Percentiles rank a stretch among this genome's conserved stretches.
Conservation (phyloP, 2,797 vertebrate species). For the Sorex maritimensis region DNA sequence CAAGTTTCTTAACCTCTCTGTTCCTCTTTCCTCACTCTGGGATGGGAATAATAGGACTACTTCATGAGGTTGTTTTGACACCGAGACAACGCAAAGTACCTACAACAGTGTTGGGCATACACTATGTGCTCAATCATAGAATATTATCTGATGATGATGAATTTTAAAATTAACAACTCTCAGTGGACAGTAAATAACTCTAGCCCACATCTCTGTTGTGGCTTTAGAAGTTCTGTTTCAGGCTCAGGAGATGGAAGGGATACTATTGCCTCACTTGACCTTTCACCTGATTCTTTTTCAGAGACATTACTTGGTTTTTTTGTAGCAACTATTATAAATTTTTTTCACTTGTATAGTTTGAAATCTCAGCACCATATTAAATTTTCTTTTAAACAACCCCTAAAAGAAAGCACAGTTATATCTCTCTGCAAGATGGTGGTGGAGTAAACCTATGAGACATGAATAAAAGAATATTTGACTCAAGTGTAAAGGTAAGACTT, state of each 20-base stretch:
- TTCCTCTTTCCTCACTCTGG: constrained; percentile 31
- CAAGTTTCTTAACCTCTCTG: constrained; percentile 26
- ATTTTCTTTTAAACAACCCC: not conserved
- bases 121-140: constrained; percentile 31
- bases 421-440: not conserved
- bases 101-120: constrained; percentile 11
- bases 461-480: constrained; percentile 21
- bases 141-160: not conserved
- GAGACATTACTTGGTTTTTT: constrained; percentile 6
- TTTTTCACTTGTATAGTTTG: constrained; percentile 20
- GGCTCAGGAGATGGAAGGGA: not conserved
- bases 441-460: constrained; percentile 25
- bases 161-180: constrained; percentile 35
- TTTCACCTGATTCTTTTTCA: constrained; percentile 17
- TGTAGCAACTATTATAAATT: constrained; percentile 8
- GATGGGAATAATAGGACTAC: not conserved
- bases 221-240: not conserved
- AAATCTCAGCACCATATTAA: constrained; percentile 28
- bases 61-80: not conserved
- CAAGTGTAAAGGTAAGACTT: constrained; percentile 1
- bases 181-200: constrained; percentile 35
- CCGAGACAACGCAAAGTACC: not conserved
- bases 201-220: not conserved
- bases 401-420: not conserved
- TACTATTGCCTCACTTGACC: not conserved